A percentile compares a stretch with the other conserved stretches of the same genome.
These are phyloP conservation scores for Phalacrocorax carbo DNA, from an alignment of 2,113 vertebrate species.

Conservation along the genomic window DNA sequence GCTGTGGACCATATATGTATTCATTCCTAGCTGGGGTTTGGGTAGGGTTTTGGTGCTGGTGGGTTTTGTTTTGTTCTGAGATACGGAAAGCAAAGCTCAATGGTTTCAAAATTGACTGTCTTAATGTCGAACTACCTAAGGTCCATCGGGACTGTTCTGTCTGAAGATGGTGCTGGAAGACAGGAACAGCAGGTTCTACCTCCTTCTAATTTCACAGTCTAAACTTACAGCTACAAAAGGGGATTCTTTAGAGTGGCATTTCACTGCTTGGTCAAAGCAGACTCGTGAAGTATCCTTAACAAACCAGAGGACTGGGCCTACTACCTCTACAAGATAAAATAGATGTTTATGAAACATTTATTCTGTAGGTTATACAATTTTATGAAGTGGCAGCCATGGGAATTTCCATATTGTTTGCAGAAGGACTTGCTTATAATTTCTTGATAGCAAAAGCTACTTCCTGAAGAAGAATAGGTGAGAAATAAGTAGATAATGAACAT, in stretches of 20 bases:
- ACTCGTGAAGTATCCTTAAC: not conserved
- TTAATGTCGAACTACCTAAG: not conserved
- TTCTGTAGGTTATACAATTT: not conserved
- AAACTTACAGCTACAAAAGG: not conserved
- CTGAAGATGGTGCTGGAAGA: not conserved
- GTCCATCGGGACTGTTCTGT: not conserved
- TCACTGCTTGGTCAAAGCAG: not conserved
- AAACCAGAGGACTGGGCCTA: not conserved
- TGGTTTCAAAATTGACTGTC: not conserved
- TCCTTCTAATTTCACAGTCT: not conserved
- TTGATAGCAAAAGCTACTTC: not conserved
- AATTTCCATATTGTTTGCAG: not conserved
- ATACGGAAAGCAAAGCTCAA: not conserved
- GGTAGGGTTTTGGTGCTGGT: not conserved
- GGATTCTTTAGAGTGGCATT: not conserved
- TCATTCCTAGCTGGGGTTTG: not conserved
- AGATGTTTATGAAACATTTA: not conserved
- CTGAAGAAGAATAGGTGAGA: not conserved
- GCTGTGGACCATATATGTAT: not conserved
- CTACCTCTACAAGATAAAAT: not conserved
- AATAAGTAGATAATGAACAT: not conserved
- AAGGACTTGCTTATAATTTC: not conserved
- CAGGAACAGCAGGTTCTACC: not conserved
- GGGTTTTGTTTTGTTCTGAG: not conserved
- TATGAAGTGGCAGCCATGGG: not conserved